Percentiles rank a stretch among this genome's conserved stretches.
Evolutionary conservation across 37 sponge, comb jelly and placozoan species (phyloP).

Genomic region (Axinella damicornis): DNA sequence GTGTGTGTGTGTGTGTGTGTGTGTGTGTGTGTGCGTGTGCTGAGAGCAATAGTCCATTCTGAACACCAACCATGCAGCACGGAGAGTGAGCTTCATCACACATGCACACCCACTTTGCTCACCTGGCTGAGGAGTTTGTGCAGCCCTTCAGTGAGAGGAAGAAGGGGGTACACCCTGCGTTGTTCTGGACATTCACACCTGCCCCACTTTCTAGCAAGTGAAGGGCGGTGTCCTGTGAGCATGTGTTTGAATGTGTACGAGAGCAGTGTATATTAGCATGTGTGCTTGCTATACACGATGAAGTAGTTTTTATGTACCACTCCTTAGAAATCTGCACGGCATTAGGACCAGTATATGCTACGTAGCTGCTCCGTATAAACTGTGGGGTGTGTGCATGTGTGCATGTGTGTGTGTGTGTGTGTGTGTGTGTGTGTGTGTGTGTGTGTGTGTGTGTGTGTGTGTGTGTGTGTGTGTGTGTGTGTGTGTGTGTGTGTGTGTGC

Average conservation of each 20-base stretch:
- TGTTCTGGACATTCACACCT: conserved; percentile 69
- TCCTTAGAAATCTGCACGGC: too few species aligned
- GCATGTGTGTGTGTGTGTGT: conserved; percentile 5
- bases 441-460: neutral
- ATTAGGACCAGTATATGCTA: conserved; percentile 85
- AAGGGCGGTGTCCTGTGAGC: conserved; percentile 66
- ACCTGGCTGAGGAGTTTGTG: conserved; percentile 73
- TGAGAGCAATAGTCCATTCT: too few species aligned
- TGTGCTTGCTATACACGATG: too few species aligned
- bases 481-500: too few species aligned
- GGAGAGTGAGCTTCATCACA: too few species aligned
- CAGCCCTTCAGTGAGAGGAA: conserved; percentile 72
- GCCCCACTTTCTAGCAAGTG: conserved; percentile 80
- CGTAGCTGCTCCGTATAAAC: too few species aligned
- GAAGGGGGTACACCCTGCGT: conserved; percentile 74
- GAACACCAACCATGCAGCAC: too few species aligned
- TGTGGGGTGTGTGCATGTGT: neutral
- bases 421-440: conserved; percentile 6
- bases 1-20: too few species aligned
- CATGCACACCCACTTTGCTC: neutral
- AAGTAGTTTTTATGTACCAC: too few species aligned
- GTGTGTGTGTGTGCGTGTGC: too few species aligned
- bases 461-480: neutral
- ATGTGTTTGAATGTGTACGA: too few species aligned
- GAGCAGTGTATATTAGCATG: too few species aligned